These are phyloP conservation scores for Adoxophyes honmai DNA, from an alignment of 1,140 invertebrate species.

Conservation along the genomic window DNA sequence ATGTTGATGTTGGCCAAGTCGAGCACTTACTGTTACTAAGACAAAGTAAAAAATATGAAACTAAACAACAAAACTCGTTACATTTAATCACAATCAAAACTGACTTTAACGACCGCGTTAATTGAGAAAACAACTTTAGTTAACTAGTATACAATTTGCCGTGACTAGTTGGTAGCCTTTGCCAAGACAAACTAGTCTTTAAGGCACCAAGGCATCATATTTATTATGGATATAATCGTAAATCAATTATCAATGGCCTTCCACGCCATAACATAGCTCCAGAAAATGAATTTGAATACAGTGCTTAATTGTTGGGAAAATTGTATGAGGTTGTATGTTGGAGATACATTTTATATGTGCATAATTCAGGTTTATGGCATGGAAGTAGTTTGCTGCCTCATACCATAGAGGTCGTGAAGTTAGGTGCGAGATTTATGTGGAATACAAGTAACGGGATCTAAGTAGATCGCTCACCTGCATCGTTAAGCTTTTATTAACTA, in stretches of 20 bases:
- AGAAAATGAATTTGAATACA: conserved; percentile 8
- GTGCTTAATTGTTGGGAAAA: conserved; percentile 7
- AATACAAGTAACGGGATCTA: too few species aligned
- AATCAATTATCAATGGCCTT: conserved; percentile 12
- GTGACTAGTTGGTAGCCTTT: neutral
- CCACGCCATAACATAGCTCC: conserved; percentile 6
- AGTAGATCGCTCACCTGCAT: too few species aligned
- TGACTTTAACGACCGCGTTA: neutral
- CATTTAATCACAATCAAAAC: conserved; percentile 9
- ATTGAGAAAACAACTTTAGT: neutral
- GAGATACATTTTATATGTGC: conserved; percentile 4
- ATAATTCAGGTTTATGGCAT: conserved; percentile 8
- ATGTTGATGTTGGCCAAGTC: too few species aligned
- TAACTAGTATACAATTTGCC: neutral
- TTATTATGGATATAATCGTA: conserved; percentile 3
- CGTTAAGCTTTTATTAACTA: too few species aligned
- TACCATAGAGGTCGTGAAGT: too few species aligned
- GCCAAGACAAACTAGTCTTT: neutral
- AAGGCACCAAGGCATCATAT: neutral
- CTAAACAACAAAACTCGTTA: too few species aligned
- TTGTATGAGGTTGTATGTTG: neutral
- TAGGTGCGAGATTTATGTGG: too few species aligned
- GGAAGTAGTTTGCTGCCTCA: neutral
- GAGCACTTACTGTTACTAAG: too few species aligned
- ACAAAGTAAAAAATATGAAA: too few species aligned